These are phyloP conservation scores for Strongylocentrotus purpuratus DNA, from an alignment of 35 echinoderm and acorn worm species.

Conservation along the genomic window DNA sequence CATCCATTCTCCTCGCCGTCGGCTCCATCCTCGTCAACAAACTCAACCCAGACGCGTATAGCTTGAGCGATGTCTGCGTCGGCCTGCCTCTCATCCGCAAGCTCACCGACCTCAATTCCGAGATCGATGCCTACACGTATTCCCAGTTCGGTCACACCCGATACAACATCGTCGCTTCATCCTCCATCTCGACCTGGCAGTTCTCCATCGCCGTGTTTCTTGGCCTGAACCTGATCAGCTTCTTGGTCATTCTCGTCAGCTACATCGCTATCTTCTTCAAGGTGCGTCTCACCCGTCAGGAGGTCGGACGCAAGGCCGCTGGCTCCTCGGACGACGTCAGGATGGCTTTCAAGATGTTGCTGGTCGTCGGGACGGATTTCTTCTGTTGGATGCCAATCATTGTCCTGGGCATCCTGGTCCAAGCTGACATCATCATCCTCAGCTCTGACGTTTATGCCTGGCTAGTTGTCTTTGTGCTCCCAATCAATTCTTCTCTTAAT, in stretches of 20 bases:
- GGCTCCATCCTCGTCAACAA: slow-evolving; percentile 50
- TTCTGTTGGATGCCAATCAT: slow-evolving; percentile 90
- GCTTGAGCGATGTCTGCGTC: slow-evolving; percentile 75
- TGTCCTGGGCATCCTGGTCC: slow-evolving; percentile 72
- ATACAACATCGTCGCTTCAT: slow-evolving; percentile 45
- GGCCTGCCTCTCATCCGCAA: slow-evolving; percentile 63
- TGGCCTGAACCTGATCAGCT: slow-evolving; percentile 68
- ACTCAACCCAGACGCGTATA: slow-evolving; percentile 60
- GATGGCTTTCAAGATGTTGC: slow-evolving; percentile 78
- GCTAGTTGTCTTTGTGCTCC: slow-evolving; percentile 84
- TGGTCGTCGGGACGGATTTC: slow-evolving; percentile 84
- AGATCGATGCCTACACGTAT: slow-evolving; percentile 1
- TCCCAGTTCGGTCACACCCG: neutral
- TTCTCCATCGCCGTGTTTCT: slow-evolving; percentile 80
- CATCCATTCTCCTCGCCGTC: slow-evolving; percentile 45
- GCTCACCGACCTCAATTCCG: slow-evolving; percentile 47
- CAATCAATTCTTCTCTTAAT: slow-evolving; percentile 89
- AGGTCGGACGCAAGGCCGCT: slow-evolving; percentile 27
- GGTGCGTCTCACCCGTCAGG: slow-evolving; percentile 41
- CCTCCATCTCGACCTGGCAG: slow-evolving; percentile 55
- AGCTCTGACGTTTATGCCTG: slow-evolving; percentile 67
- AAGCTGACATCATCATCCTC: slow-evolving; percentile 50
- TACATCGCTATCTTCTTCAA: slow-evolving; percentile 75
- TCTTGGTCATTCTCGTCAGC: slow-evolving; percentile 55
- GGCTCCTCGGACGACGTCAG: slow-evolving; percentile 55